Evolutionary conservation across 2,888 invertebrate genomes (phyloP).

Genomic region (Ochropleura leucogaster): DNA sequence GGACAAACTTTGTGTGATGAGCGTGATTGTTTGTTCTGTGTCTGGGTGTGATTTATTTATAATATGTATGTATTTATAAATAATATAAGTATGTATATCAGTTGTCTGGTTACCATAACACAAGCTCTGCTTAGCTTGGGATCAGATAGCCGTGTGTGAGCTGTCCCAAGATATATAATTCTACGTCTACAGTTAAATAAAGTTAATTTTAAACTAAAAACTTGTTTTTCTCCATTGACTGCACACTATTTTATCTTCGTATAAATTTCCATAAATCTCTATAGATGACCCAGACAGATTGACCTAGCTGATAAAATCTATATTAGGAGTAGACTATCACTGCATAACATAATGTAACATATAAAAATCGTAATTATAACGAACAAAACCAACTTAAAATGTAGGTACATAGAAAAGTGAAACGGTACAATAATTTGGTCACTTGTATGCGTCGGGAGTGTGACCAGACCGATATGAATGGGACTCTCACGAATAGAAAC

Average conservation of each 20-base stretch:
- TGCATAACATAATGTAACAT: background rate
- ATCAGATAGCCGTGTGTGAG: too few relatives aligned
- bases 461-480: constrained; percentile 40
- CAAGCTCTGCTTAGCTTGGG: too few relatives aligned
- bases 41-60: too few relatives aligned
- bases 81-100: too few relatives aligned
- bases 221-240: background rate
- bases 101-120: too few relatives aligned
- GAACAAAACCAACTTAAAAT: constrained; percentile 1
- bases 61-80: too few relatives aligned
- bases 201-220: background rate
- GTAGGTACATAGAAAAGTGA: constrained; percentile 21
- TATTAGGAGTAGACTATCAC: background rate
- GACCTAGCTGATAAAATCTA: background rate
- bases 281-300: background rate
- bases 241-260: background rate
- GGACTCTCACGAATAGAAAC: constrained; percentile 38
- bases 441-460: constrained; percentile 31
- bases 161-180: too few relatives aligned
- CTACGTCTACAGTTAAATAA: background rate
- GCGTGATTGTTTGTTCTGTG: too few relatives aligned
- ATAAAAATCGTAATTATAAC: constrained; percentile 6
- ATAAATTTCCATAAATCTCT: background rate
- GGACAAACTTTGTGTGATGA: too few relatives aligned
- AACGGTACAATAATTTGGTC: constrained; percentile 38